Percentiles rank a stretch among this genome's conserved stretches.
These are phyloP conservation scores for Aphidoletes aphidimyza DNA, from an alignment of 2,888 invertebrate genomes.

Conservation along the genomic window DNA sequence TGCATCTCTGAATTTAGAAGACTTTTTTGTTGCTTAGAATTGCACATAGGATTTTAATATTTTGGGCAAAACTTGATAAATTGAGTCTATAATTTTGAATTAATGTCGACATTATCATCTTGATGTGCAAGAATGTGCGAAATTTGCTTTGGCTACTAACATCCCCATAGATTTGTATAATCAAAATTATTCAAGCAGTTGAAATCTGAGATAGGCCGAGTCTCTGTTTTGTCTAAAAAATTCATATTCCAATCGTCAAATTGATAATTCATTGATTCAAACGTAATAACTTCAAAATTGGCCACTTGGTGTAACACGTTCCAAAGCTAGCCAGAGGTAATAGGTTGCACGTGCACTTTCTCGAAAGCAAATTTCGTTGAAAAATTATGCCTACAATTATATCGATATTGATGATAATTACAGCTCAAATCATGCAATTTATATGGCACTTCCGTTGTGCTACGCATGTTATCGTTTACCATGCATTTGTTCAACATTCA, in stretches of 20 bases:
- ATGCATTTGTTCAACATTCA: neutral
- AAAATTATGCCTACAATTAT: constrained; percentile 47
- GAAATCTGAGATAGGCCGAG: no score
- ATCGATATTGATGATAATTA: constrained; percentile 51
- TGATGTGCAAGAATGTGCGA: no score
- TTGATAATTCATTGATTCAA: neutral
- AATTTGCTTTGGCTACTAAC: no score
- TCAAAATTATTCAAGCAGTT: no score
- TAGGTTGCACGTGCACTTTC: constrained; percentile 8
- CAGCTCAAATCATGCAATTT: constrained; percentile 45
- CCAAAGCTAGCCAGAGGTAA: neutral
- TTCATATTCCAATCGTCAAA: no score
- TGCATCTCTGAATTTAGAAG: no score
- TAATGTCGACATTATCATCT: no score
- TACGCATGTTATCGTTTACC: constrained; percentile 30
- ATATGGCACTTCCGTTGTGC: constrained; percentile 40
- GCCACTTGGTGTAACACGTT: neutral
- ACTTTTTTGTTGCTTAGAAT: no score
- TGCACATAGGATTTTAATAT: no score
- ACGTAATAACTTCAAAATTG: neutral
- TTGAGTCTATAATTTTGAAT: no score
- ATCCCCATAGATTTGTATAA: no score
- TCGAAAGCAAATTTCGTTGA: neutral
- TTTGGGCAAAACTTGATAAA: no score
- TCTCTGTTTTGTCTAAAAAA: neutral